A percentile compares a stretch with the other conserved stretches of the same genome.
Evolutionary conservation across 2,797 vertebrate species (phyloP).

Genomic region (Siniperca obscura): DNA sequence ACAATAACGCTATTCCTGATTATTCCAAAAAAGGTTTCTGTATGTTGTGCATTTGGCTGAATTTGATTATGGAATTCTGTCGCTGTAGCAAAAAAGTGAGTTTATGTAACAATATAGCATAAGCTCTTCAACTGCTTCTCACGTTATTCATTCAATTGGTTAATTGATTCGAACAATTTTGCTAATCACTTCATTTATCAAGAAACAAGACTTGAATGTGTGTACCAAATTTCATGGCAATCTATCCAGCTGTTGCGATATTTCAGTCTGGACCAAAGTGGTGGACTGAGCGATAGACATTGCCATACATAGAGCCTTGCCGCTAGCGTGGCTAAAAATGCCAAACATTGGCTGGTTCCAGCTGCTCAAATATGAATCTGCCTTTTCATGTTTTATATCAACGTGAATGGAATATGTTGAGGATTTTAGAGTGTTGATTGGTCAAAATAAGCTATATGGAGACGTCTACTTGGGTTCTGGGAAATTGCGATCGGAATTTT

Average conservation of each 20-base stretch:
- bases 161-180: not conserved
- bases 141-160: not conserved
- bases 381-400: no score
- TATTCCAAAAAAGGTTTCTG: not conserved
- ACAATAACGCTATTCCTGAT: not conserved
- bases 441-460: not conserved
- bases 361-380: not conserved
- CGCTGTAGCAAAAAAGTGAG: not conserved
- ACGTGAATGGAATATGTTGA: not conserved
- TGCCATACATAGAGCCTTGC: no score
- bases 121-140: not conserved
- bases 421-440: not conserved
- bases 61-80: not conserved
- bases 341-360: not conserved
- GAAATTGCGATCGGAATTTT: not conserved
- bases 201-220: not conserved
- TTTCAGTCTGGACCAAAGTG: no score
- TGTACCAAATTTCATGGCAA: not conserved
- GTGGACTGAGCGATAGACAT: no score
- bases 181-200: not conserved
- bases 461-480: not conserved
- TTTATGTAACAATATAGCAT: not conserved
- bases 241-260: no score
- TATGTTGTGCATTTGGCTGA: not conserved
- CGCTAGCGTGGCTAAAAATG: no score